Percentiles rank a stretch among this genome's conserved stretches.
Conservation (phyloP, 2,888 invertebrate species). For the Acronicta psi region DNA sequence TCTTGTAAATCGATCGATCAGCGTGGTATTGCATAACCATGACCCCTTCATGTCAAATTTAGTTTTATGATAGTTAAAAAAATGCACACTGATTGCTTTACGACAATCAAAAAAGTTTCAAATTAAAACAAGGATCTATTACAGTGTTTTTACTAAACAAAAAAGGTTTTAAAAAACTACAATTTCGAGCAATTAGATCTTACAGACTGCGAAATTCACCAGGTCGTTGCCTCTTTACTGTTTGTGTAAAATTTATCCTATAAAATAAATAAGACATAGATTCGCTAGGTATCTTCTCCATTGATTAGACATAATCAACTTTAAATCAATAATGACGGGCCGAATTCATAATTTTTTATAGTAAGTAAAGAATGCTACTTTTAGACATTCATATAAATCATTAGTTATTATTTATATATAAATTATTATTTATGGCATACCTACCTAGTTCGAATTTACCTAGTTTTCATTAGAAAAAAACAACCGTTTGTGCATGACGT, state of each 20-base stretch:
- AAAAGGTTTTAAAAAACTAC: slow-evolving; percentile 30
- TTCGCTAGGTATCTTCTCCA: slow-evolving; percentile 11
- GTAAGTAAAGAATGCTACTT: slow-evolving; percentile 19
- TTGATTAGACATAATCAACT: slow-evolving; percentile 37
- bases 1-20: too few species aligned
- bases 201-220: slow-evolving; percentile 22
- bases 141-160: slow-evolving; percentile 12
- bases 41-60: too few species aligned
- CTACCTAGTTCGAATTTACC: too few species aligned
- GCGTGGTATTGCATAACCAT: too few species aligned
- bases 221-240: slow-evolving; percentile 36
- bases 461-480: too few species aligned
- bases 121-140: slow-evolving; percentile 6
- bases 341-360: slow-evolving; percentile 33
- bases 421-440: too few species aligned
- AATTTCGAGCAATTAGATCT: slow-evolving; percentile 29
- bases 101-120: too few species aligned
- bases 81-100: too few species aligned
- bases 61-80: too few species aligned
- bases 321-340: slow-evolving; percentile 10
- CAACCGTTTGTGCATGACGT: too few species aligned
- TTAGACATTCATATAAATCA: slow-evolving; percentile 20
- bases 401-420: too few species aligned
- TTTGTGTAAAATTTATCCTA: slow-evolving; percentile 36
- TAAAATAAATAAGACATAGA: slow-evolving; percentile 29